These are phyloP conservation scores for Hyperoplus lanceolatus DNA, from an alignment of 2,797 vertebrate species.

Conservation along the genomic window DNA sequence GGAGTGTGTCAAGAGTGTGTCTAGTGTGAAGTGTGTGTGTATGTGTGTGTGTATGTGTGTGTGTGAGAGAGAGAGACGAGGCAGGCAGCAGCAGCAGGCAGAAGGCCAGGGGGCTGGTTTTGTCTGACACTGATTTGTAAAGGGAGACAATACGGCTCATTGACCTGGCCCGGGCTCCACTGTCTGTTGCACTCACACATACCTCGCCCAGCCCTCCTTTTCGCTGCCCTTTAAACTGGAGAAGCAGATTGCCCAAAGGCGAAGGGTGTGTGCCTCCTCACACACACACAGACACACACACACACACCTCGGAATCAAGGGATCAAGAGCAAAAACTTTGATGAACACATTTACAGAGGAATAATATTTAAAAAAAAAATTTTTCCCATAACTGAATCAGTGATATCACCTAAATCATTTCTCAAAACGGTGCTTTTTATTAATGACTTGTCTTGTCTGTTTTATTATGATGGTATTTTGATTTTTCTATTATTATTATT, in stretches of 20 bases:
- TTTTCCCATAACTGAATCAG: not conserved
- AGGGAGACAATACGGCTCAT: conserved; percentile 85
- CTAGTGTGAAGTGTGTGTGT: conserved; percentile 64
- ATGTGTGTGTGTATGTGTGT: conserved; percentile 59
- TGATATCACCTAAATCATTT: too few relatives aligned
- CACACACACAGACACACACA: conserved; percentile 82
- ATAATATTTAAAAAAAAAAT: not conserved
- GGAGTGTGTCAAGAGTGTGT: conserved; percentile 72
- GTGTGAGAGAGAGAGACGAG: conserved; percentile 20
- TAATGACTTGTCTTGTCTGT: not conserved
- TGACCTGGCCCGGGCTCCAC: conserved; percentile 81
- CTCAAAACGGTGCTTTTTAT: not conserved
- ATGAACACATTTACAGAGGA: conserved; percentile 18
- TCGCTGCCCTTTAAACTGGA: conserved; percentile 75
- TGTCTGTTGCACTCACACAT: conserved; percentile 87
- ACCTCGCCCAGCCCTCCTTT: conserved; percentile 75
- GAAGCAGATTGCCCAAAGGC: conserved; percentile 79
- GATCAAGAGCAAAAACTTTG: conserved; percentile 40
- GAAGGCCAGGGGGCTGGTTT: conserved; percentile 80
- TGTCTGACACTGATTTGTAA: conserved; percentile 90
- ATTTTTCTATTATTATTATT: too few relatives aligned
- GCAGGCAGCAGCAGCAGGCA: conserved; percentile 76
- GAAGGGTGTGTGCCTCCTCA: conserved; percentile 19
- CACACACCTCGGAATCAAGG: conserved; percentile 62
- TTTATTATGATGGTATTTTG: not conserved